Conservation (phyloP, 2,113 vertebrate species). For the Halichoerus grypus region DNA sequence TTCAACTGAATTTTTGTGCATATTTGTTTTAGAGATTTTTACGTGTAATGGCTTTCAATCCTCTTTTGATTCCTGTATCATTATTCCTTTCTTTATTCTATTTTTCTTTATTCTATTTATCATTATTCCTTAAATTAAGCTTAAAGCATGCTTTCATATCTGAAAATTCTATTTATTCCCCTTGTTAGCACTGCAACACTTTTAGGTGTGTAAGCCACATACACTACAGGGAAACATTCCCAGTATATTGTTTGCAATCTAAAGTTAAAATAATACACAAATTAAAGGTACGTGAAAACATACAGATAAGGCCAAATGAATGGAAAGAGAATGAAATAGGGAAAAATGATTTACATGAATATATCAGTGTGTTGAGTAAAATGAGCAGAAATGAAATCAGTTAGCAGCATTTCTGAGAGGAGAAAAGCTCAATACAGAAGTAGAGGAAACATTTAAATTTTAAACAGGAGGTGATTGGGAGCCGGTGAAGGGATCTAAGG, state of each 20-base stretch:
- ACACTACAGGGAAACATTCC: background rate
- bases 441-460: constrained; percentile 62
- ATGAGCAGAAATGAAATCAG: constrained; percentile 12
- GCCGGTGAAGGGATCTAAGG: constrained; percentile 57
- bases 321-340: background rate
- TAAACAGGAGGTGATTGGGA: constrained; percentile 47
- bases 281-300: background rate
- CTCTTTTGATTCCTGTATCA: background rate
- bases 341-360: background rate
- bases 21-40: constrained; percentile 13
- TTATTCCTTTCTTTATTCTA: background rate
- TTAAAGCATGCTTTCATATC: background rate
- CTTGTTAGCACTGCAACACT: background rate
- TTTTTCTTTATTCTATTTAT: background rate
- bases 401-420: background rate
- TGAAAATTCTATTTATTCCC: background rate
- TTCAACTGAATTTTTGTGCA: background rate
- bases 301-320: background rate
- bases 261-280: background rate
- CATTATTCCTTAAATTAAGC: background rate
- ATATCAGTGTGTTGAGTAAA: background rate
- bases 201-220: background rate
- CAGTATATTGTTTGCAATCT: background rate
- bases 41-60: background rate
- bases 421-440: constrained; percentile 7